Evolutionary conservation across 2,888 invertebrate species (phyloP).

Genomic region (Aphodius granarius): DNA sequence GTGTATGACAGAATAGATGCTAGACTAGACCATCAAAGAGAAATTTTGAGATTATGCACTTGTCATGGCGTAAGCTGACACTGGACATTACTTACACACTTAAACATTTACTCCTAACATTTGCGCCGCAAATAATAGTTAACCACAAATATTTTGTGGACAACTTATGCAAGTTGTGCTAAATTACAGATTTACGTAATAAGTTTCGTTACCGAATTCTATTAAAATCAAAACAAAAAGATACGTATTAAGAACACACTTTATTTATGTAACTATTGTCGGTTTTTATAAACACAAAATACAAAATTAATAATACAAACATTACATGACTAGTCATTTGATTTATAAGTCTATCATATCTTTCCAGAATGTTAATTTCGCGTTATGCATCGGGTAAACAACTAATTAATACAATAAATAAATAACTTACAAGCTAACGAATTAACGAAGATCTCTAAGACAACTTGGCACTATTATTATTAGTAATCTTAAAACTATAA

Average conservation of each 20-base stretch:
- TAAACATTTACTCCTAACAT: too few relatives aligned
- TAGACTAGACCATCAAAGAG: too few relatives aligned
- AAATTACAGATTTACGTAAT: not conserved
- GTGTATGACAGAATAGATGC: too few relatives aligned
- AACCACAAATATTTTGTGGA: not conserved
- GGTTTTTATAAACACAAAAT: not conserved
- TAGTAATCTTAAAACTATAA: not conserved
- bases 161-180: not conserved
- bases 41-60: too few relatives aligned
- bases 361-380: not conserved
- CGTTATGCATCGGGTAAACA: not conserved
- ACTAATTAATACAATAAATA: not conserved
- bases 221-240: not conserved
- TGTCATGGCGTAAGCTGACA: too few relatives aligned
- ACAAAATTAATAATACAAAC: not conserved
- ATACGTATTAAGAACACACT: not conserved
- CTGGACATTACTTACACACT: too few relatives aligned
- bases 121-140: not conserved
- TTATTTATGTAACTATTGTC: conserved; percentile 5
- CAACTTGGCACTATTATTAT: conserved; percentile 8
- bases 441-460: not conserved
- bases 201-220: not conserved
- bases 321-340: conserved; percentile 8
- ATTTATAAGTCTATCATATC: conserved; percentile 3
- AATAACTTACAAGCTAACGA: not conserved